Conservation (phyloP, 2,797 vertebrate genomes). For the Hydrocynus forskahlii region DNA sequence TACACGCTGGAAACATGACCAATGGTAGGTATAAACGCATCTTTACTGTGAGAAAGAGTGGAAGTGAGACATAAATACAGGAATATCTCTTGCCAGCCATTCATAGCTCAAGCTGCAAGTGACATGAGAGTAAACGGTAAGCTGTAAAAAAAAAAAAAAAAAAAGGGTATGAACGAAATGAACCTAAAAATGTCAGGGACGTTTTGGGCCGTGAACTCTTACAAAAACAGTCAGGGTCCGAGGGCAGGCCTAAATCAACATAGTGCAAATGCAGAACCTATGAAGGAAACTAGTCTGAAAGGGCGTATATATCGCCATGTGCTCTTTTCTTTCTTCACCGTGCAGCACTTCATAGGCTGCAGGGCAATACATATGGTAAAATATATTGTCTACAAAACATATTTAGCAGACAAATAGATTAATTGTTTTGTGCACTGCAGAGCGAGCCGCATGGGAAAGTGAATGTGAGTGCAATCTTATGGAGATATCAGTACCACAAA, state of each 20-base stretch:
- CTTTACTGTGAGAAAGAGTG: background rate
- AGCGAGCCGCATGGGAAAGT: background rate
- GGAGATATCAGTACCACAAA: conserved; percentile 32
- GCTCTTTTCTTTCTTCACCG: background rate
- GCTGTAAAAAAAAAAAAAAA: background rate
- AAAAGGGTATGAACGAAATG: background rate
- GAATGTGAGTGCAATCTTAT: conserved; percentile 15
- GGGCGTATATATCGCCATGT: background rate
- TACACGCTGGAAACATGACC: background rate
- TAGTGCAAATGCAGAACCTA: background rate
- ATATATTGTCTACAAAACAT: background rate
- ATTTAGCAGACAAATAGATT: background rate
- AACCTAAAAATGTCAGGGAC: background rate
- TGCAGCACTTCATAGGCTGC: background rate
- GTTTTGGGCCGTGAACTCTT: conserved; percentile 1
- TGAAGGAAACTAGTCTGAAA: background rate
- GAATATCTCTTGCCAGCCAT: background rate
- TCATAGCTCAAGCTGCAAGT: background rate
- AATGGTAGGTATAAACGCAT: background rate
- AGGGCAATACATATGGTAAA: background rate
- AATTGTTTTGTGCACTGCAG: background rate
- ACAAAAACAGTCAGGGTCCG: conserved; percentile 3
- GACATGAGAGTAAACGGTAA: background rate
- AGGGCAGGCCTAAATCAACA: conserved; percentile 1
- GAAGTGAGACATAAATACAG: background rate